These are phyloP conservation scores for Gambusia holbrooki DNA, from an alignment of 2,113 vertebrate species.

Conservation along the genomic window DNA sequence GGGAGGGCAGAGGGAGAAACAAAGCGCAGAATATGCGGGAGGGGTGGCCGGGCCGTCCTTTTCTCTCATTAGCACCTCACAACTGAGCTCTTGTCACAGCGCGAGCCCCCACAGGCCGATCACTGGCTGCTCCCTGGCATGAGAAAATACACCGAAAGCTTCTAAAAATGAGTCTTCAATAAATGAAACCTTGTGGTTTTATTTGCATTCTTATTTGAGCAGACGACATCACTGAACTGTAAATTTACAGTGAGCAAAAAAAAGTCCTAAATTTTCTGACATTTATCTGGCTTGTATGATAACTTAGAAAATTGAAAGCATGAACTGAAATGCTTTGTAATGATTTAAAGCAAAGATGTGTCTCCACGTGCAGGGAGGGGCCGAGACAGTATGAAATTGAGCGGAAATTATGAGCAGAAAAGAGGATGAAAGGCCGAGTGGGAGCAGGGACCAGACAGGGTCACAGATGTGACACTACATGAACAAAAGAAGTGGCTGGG, in stretches of 20 bases:
- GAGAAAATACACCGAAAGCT: conserved; percentile 27
- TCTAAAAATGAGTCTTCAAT: not conserved
- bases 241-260: no score
- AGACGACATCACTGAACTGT: not conserved
- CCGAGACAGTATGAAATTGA: conserved; percentile 78
- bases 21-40: conserved; percentile 70
- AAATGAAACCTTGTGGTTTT: not conserved
- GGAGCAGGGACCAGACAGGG: conserved; percentile 74
- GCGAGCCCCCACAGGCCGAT: conserved; percentile 71
- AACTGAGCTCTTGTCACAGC: conserved; percentile 68
- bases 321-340: not conserved
- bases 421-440: conserved; percentile 67
- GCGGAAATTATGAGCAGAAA: conserved; percentile 75
- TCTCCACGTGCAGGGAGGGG: conserved; percentile 61
- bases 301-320: not conserved
- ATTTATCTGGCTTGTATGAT: not conserved
- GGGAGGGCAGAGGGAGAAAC: conserved; percentile 68
- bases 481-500: conserved; percentile 67
- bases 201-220: not conserved
- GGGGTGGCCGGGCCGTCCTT: conserved; percentile 65
- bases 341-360: conserved; percentile 7
- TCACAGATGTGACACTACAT: conserved; percentile 79
- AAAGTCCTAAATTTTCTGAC: no score
- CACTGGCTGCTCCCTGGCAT: conserved; percentile 70
- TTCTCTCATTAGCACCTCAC: conserved; percentile 79